A percentile compares a stretch with the other conserved stretches of the same genome.
Conservation (phyloP, 2,888 invertebrate species). For the Falcaria lacertinaria region DNA sequence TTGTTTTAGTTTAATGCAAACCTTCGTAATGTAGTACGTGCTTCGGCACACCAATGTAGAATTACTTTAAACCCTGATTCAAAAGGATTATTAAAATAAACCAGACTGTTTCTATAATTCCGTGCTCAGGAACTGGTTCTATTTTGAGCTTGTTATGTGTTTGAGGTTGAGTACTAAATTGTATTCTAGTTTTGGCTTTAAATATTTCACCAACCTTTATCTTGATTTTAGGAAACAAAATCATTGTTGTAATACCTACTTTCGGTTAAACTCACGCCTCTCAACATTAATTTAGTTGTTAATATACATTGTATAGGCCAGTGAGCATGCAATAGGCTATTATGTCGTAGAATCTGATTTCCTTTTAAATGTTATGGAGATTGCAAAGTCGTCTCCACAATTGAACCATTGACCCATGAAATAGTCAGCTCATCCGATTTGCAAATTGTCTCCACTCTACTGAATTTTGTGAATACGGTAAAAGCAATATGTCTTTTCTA, state of each 20-base stretch:
- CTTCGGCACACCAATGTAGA: constrained; percentile 28
- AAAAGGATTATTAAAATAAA: constrained; percentile 50
- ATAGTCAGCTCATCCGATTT: constrained; percentile 10
- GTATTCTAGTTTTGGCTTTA: too few relatives aligned
- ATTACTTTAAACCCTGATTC: constrained; percentile 40
- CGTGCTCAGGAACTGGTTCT: not conserved
- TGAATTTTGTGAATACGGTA: too few relatives aligned
- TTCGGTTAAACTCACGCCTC: too few relatives aligned
- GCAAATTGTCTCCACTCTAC: constrained; percentile 11
- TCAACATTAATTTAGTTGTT: too few relatives aligned
- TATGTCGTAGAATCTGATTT: not conserved
- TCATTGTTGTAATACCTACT: too few relatives aligned
- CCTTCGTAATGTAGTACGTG: constrained; percentile 38
- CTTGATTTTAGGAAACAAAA: too few relatives aligned
- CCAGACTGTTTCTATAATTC: constrained; percentile 11
- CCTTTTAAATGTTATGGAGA: not conserved
- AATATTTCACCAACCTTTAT: too few relatives aligned
- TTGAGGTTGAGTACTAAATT: too few relatives aligned
- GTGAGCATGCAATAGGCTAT: too few relatives aligned
- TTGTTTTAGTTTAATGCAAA: constrained; percentile 14
- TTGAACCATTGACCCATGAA: constrained; percentile 21
- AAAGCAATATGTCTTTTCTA: too few relatives aligned
- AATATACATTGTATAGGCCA: too few relatives aligned
- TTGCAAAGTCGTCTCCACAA: constrained; percentile 9
- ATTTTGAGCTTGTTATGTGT: not conserved